Percentiles rank a stretch among this genome's conserved stretches.
phyloP scores from a whole-genome alignment of 2,888 invertebrate genomes.

The Drosophila acutilabella region DNA sequence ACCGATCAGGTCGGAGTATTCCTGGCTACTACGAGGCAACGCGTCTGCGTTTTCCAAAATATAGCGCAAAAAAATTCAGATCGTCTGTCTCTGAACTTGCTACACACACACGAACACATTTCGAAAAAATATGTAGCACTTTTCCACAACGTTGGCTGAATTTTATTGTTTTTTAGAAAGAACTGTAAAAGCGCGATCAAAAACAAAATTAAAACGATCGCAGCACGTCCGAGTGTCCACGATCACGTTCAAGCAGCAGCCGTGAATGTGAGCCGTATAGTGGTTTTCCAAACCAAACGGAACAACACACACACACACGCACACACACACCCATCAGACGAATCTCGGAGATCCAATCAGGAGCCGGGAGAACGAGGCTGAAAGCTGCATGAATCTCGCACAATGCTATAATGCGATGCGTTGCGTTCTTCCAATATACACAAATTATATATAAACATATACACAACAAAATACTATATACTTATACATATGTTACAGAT shows the following conservation, averaged over 20 bases:
- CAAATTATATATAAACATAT: constrained; percentile 17
- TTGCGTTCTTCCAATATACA: constrained; percentile 46
- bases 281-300: constrained; percentile 74
- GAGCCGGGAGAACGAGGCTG: constrained; percentile 41
- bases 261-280: constrained; percentile 75
- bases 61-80: constrained; percentile 64
- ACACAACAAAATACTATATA: constrained; percentile 13
- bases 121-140: constrained; percentile 60
- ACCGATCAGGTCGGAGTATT: constrained; percentile 70
- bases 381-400: constrained; percentile 58
- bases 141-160: constrained; percentile 73
- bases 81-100: constrained; percentile 72
- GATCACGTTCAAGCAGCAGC: constrained; percentile 33
- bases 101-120: constrained; percentile 45
- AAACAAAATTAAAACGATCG: constrained; percentile 73
- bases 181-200: constrained; percentile 80
- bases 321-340: constrained; percentile 5
- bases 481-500: constrained; percentile 21
- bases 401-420: constrained; percentile 79
- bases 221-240: constrained; percentile 17
- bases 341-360: constrained; percentile 40
- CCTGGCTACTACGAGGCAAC: constrained; percentile 73
- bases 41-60: constrained; percentile 76
- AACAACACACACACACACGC: not conserved
- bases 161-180: constrained; percentile 82